phyloP scores from a whole-genome alignment of 2,888 invertebrate genomes.

The Synanthedon andrenaeformis region DNA sequence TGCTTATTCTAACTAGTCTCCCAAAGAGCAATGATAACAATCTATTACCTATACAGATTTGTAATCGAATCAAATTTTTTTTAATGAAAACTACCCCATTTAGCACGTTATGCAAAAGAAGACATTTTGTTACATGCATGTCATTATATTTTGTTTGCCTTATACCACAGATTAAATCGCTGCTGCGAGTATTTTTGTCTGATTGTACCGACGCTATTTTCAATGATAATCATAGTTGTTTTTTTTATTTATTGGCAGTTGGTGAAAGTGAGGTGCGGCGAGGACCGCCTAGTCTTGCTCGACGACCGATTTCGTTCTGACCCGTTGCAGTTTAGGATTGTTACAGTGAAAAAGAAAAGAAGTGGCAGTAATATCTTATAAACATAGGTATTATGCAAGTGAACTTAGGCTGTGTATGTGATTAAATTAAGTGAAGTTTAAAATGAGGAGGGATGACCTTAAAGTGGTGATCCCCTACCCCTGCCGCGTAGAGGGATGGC shows the following conservation, averaged over 20 bases:
- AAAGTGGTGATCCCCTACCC: constrained; percentile 48
- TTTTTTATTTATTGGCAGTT: constrained; percentile 46
- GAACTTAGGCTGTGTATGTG: constrained; percentile 20
- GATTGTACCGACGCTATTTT: constrained; percentile 17
- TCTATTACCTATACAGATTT: no score
- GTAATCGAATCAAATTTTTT: no score
- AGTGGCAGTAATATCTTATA: constrained; percentile 3
- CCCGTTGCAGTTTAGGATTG: background rate
- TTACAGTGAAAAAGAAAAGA: constrained; percentile 4
- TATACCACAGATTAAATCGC: background rate
- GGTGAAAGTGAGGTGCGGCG: constrained; percentile 56
- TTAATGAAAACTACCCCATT: no score
- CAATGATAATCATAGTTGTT: constrained; percentile 16
- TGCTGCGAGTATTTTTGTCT: constrained; percentile 10
- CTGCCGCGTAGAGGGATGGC: constrained; percentile 62
- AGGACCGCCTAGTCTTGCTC: constrained; percentile 9
- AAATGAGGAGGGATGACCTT: constrained; percentile 42
- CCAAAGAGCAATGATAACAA: no score
- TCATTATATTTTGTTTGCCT: no score
- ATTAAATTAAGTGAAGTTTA: constrained; percentile 27
- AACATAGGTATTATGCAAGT: background rate
- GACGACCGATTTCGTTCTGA: background rate
- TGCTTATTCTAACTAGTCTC: no score
- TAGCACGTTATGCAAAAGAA: no score
- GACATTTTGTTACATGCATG: no score